Conservation (phyloP, 2,888 invertebrate species). For the Macrosoma leucophasiata region DNA sequence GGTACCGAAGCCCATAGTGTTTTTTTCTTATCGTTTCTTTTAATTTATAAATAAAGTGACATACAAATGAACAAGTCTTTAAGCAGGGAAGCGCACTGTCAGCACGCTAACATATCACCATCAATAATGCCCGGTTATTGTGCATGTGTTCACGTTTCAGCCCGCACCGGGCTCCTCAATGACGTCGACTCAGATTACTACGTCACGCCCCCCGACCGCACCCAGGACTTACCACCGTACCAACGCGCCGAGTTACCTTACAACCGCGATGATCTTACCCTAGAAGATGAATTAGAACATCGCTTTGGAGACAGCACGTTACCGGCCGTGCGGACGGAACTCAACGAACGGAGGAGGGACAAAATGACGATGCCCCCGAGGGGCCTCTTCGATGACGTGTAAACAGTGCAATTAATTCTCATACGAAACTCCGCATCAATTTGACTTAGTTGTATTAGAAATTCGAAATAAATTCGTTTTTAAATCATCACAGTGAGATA, state of each 20-base stretch:
- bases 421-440: too few relatives aligned
- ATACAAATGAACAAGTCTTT: too few relatives aligned
- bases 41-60: too few relatives aligned
- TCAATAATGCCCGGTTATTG: slow-evolving; percentile 49
- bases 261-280: slow-evolving; percentile 37
- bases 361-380: slow-evolving; percentile 82
- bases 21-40: too few relatives aligned
- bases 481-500: too few relatives aligned
- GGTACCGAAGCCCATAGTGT: too few relatives aligned
- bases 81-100: too few relatives aligned
- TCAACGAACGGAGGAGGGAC: slow-evolving; percentile 42
- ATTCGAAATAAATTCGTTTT: too few relatives aligned
- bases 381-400: slow-evolving; percentile 90
- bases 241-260: slow-evolving; percentile 46
- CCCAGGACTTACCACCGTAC: slow-evolving; percentile 36
- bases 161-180: slow-evolving; percentile 84
- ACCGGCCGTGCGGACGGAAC: slow-evolving; percentile 45
- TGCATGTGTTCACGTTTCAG: slow-evolving; percentile 73
- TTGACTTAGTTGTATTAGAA: too few relatives aligned
- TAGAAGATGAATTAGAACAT: slow-evolving; percentile 77
- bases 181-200: slow-evolving; percentile 87
- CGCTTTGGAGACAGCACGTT: slow-evolving; percentile 81
- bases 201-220: slow-evolving; percentile 61
- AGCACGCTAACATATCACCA: too few relatives aligned
- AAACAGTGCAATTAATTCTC: slow-evolving; percentile 31